Evolutionary conservation across 2,113 vertebrate genomes (phyloP).

Genomic region (Lagopus leucura): DNA sequence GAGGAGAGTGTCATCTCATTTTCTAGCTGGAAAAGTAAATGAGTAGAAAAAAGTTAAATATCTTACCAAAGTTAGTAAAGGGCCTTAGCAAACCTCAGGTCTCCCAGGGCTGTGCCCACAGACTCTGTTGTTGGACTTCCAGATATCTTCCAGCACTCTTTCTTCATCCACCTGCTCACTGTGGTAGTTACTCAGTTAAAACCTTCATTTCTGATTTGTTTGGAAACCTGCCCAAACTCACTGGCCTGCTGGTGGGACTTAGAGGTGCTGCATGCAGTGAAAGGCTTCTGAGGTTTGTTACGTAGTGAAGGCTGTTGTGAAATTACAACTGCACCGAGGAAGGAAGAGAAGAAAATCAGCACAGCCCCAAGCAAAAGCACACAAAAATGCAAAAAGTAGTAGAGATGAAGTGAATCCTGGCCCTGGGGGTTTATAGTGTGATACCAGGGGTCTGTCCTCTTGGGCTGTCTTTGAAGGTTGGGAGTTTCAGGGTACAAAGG

Average conservation of each 20-base stretch:
- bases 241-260: neutral
- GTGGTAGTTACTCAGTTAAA: neutral
- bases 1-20: accelerated
- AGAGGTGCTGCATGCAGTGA: neutral
- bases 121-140: neutral
- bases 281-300: neutral
- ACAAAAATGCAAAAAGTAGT: neutral
- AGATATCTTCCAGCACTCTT: neutral
- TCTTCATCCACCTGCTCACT: neutral
- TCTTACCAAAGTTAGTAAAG: neutral
- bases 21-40: neutral
- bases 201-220: neutral
- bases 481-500: neutral
- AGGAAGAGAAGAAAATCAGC: neutral
- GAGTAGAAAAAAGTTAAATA: neutral
- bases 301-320: neutral
- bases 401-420: neutral
- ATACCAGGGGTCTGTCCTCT: neutral
- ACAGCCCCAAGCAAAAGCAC: neutral
- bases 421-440: neutral
- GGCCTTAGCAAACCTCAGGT: neutral
- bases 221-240: neutral
- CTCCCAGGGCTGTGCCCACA: neutral
- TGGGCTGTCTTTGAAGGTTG: neutral
- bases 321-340: neutral